Evolutionary conservation across 2,113 vertebrate genomes (phyloP), one percentile per base, ranked within the genome.

Genomic region (Pachypanchax playfairii): DNA sequence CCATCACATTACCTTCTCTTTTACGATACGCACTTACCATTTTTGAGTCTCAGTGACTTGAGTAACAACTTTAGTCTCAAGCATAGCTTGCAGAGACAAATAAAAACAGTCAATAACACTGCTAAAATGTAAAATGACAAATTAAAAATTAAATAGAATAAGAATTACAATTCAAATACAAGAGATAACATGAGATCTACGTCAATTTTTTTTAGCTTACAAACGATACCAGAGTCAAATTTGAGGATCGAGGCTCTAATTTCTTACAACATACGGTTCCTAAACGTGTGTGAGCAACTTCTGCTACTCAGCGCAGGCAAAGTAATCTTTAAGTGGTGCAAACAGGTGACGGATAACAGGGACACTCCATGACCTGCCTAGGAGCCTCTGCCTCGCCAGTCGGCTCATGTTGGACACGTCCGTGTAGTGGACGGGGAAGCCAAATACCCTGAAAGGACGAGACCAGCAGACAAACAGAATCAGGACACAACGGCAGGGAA

Each of bases 391-490:
- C 85, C 96, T 94, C 44, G 95, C 96, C 93, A 98, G 93, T 62
- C 96, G 95, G 91, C 96, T 98, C 97, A 99, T 98, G 93, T 99
- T 99, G 88, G 97, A 99, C 82, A 98, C 96, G 36, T 99, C 97
- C 0, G 97, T 98, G 83, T 98, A 98, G 91, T 98, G 96, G 87
- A 97, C 96, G 11, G 97, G 96, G 89, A 99, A 99, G 75, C 97
- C 94, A 8, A 99, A 96, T 55, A 97, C 90, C 93, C 94, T 95
- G 89, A 0, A 3, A 17, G 20, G 11, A 70, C 22, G 46, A 43
- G 29, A 8, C 0, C 54, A 7, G 0, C 52, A 41, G 21, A 22
- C 38, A 59, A 17, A 21, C 55, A 54, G 46, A 38, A n/a, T n/a
- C 77, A 50, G 2, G 1, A 3, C 22, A 24, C 44, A 21, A 71